phyloP scores from a whole-genome alignment of 37 sponge, comb jelly and placozoan species.

The Diacarnus erythraeanus region DNA sequence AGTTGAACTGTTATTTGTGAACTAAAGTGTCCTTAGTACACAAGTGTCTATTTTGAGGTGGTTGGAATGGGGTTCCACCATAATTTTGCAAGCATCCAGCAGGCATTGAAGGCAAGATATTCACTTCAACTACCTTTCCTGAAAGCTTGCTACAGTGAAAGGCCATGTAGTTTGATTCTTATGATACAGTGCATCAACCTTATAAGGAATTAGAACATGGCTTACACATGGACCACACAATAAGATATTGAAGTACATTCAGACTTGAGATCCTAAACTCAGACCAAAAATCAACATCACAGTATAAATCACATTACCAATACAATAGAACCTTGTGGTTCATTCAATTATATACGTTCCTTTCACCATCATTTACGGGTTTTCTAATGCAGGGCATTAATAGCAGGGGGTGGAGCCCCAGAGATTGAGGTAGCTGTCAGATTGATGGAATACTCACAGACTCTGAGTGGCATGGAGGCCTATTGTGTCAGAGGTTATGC shows the following conservation, averaged over 20 bases:
- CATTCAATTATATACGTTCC: too few relatives aligned
- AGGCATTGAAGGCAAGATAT: background rate
- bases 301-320: too few relatives aligned
- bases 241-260: too few relatives aligned
- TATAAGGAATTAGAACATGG: background rate
- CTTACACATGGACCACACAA: too few relatives aligned
- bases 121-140: conserved; percentile 9
- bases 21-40: too few relatives aligned
- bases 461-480: conserved; percentile 93
- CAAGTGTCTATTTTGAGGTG: too few relatives aligned
- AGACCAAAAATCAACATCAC: too few relatives aligned
- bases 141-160: conserved; percentile 17
- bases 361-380: too few relatives aligned
- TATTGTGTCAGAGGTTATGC: conserved; percentile 96
- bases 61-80: too few relatives aligned
- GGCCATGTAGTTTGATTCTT: conserved; percentile 9
- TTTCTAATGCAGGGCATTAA: conserved; percentile 89
- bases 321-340: too few relatives aligned
- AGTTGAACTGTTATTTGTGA: too few relatives aligned
- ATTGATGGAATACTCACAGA: conserved; percentile 85
- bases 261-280: too few relatives aligned
- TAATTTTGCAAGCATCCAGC: conserved; percentile 43
- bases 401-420: conserved; percentile 98
- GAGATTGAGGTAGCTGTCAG: conserved; percentile 92
- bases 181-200: background rate